Base-by-base conservation (phyloP, 1,140 invertebrate species). In the Periplaneta americana region DNA sequence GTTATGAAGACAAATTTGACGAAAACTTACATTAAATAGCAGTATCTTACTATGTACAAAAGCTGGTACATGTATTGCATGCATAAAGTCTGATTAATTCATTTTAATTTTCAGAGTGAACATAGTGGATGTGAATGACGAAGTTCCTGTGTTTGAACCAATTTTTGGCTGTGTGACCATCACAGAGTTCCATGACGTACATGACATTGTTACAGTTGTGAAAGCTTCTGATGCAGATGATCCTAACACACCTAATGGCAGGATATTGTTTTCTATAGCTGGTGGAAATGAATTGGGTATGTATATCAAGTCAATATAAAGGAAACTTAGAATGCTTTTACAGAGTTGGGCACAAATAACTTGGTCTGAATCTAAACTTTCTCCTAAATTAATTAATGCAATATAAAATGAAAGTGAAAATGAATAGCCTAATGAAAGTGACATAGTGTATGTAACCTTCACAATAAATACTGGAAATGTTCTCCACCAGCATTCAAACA, bases 141-240 rank as follows among this genome's bases (percentile, higher is more conserved):
- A 97, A 86, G 85, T 90, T 13, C 96, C 96, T 0, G 88, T 95
- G 9, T 91, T 92, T 48, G 85, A 95, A 82, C 92, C 93, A 3
- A 83, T 84, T 22, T 88, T 91, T 10, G 88, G 87, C 8, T 97
- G 96, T 86, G 89, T 94, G 0, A 93, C 92, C 1, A 93, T 98
- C 36, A 97, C 95, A 0, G 97, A 98, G 87, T 98, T 98, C 88
- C 96, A 97, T 85, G 93, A 96, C 83, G 86, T 93, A n/a, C 89
- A 93, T 32, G 95, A 97, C 82, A 90, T 93, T 8, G 93, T 98
- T 79, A 91, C 92, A 3, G 89, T 92, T 2, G 89, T 97, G 57
- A 92, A 94, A 85, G 96, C 93, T 0, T 93, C 90, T 39, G 97
- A 98, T 88, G 92, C 91, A 0, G 97, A 98, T 88, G 96, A 98